phyloP scores from a whole-genome alignment of 1,140 invertebrate species.

The Bombyx mori region DNA sequence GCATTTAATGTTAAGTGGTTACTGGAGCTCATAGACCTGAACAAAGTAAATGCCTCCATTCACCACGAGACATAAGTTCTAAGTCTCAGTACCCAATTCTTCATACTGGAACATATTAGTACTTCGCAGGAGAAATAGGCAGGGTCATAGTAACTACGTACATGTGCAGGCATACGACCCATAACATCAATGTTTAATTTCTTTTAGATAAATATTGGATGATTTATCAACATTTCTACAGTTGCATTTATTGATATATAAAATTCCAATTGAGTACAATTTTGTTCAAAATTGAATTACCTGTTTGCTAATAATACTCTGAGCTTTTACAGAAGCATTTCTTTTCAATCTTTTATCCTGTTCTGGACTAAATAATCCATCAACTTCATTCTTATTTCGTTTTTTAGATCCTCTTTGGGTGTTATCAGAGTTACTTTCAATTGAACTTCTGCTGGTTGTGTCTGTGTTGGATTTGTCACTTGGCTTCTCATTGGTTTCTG shows the following conservation, averaged over 20 bases:
- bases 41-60: no score
- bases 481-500: background rate
- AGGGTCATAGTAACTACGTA: no score
- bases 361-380: constrained; percentile 49
- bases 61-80: no score
- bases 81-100: no score
- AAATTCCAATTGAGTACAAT: background rate
- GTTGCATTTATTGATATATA: background rate
- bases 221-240: no score
- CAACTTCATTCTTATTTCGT: constrained; percentile 54
- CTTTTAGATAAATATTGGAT: no score
- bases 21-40: no score
- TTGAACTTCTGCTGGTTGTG: constrained; percentile 16
- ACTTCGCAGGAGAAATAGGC: no score
- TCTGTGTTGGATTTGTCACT: constrained; percentile 15
- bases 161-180: no score
- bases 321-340: constrained; percentile 54
- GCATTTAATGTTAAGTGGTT: no score
- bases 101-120: no score
- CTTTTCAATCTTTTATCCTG: constrained; percentile 52
- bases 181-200: no score
- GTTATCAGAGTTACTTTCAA: constrained; percentile 20
- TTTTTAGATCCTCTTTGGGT: constrained; percentile 38
- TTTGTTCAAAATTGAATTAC: constrained; percentile 16
- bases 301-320: constrained; percentile 56